Base-by-base conservation (phyloP, 2,797 vertebrate genomes). In the Halcyon leucocephala region DNA sequence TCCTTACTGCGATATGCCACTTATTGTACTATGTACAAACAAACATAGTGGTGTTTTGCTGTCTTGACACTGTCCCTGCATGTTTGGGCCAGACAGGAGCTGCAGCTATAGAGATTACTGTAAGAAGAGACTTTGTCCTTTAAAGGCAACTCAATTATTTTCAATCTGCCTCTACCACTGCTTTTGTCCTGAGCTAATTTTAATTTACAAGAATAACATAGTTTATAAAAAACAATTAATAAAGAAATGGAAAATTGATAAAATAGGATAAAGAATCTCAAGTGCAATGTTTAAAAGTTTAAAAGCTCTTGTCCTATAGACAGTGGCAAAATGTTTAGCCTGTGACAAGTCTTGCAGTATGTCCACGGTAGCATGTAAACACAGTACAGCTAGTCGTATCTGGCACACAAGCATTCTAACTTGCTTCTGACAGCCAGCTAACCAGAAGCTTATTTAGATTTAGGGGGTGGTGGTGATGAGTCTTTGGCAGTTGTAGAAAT, bases 401-500 rank as follows among this genome's bases (percentile, higher is more conserved):
- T 95, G 96, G 93, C 93, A 93, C 87, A 82, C 20, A 39, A 65
- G 29, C 82, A 62, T 42, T 81, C 73, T 96, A 95, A 94, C 92
- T 96, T 87, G 85, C 83, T 92, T 95, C 78, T 94, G 85, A 96
- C 82, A 96, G 93, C 92, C 96, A 92, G 94, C 93, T 97, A 95
- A 93, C 96, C 89, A 97, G 91, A 97, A 96, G 95, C 93, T 86
- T 96, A 89, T 96, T 96, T 91, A 93, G 95, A 97, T 97, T 96
- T 96, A 96, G 95, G 95, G 96, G 90, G 94, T 96, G 96, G 95
- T 94, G 70, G 92, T 90, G 94, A 92, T 93, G 92, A 97, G 72
- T 95, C 97, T 96, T 97, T 97, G 95, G 95, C 95, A 96, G 90
- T 97, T 96, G 93, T 95, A 94, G 97, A 95, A 97, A 97, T 96